These are phyloP conservation scores for Himalopsyche phryganea DNA, from an alignment of 1,140 invertebrate genomes.

Conservation along the genomic window DNA sequence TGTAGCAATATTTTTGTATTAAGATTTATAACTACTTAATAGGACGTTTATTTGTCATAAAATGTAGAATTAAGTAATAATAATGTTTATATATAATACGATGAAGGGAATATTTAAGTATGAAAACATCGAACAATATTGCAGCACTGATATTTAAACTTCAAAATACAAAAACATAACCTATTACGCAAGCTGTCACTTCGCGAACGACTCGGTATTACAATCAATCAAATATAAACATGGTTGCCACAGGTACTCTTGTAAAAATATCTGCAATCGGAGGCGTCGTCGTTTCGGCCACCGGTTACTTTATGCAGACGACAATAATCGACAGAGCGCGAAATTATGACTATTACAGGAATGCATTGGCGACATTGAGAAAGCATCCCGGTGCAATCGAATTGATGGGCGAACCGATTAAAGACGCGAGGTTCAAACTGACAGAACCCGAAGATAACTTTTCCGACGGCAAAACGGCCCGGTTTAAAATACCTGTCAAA, in stretches of 20 bases:
- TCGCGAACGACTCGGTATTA: no score
- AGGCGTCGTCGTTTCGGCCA: slow-evolving; percentile 2
- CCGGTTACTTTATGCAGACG: slow-evolving; percentile 38
- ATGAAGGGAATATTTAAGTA: no score
- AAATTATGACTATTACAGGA: slow-evolving; percentile 54
- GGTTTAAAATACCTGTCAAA: slow-evolving; percentile 58
- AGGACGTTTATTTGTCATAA: no score
- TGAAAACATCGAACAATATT: no score
- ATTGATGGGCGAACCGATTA: slow-evolving; percentile 63
- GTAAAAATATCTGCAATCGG: slow-evolving; percentile 9
- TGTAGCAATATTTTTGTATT: no score
- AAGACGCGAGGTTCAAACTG: slow-evolving; percentile 57
- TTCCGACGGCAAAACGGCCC: slow-evolving; percentile 50
- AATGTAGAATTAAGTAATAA: no score
- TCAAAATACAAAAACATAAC: no score
- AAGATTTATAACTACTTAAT: no score
- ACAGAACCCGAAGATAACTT: slow-evolving; percentile 53
- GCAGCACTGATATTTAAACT: no score
- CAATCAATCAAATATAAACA: not conserved
- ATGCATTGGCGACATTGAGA: slow-evolving; percentile 54
- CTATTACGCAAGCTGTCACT: no score
- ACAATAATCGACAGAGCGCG: slow-evolving; percentile 50
- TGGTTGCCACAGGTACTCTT: slow-evolving; percentile 3
- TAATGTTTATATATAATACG: no score
- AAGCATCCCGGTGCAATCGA: slow-evolving; percentile 54